These are phyloP conservation scores for Cochlearius cochlearius DNA, from an alignment of 2,113 vertebrate species.

Conservation along the genomic window DNA sequence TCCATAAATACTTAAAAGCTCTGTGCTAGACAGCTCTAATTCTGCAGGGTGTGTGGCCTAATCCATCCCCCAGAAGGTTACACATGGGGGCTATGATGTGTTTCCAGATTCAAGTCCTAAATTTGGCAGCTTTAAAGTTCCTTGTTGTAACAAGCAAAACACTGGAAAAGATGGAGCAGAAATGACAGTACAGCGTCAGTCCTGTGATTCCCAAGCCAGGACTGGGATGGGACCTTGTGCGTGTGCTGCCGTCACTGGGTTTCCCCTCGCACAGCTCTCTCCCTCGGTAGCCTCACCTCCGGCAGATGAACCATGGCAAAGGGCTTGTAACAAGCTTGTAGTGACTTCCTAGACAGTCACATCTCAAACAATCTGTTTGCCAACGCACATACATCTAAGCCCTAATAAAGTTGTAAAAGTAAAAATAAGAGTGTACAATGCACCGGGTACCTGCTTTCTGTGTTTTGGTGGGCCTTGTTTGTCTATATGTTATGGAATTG, in stretches of 20 bases:
- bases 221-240: background rate
- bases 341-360: background rate
- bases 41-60: background rate
- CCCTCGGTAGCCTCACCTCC: background rate
- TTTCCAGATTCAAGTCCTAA: background rate
- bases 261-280: background rate
- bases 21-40: background rate
- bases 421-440: background rate
- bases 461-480: background rate
- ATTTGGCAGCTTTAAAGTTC: background rate
- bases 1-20: background rate
- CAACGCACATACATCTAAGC: background rate
- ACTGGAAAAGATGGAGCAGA: background rate
- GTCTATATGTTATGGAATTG: background rate
- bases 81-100: background rate
- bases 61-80: background rate
- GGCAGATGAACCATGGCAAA: background rate
- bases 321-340: background rate
- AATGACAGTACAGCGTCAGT: background rate
- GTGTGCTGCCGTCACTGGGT: accelerated
- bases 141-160: background rate
- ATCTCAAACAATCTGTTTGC: background rate
- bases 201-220: background rate
- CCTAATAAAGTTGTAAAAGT: background rate
- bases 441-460: background rate